These are phyloP conservation scores for Macroglossus sobrinus DNA, from an alignment of 2,113 vertebrate species.

Conservation along the genomic window DNA sequence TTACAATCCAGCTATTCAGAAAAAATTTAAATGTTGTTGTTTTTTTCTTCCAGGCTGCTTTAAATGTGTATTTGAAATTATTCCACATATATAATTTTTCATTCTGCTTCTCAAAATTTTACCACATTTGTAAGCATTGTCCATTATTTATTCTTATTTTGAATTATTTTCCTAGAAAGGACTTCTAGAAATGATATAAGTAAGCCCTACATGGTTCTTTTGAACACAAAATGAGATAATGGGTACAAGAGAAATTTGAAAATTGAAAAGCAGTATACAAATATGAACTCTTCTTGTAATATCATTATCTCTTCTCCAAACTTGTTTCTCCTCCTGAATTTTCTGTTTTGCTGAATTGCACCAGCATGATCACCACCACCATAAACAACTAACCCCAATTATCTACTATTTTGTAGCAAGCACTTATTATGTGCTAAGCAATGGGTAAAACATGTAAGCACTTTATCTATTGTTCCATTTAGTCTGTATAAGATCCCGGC, in stretches of 20 bases:
- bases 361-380: neutral
- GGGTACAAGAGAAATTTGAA: neutral
- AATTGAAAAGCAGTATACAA: neutral
- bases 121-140: neutral
- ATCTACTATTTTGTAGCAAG: neutral
- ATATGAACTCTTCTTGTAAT: neutral
- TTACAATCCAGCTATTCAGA: neutral
- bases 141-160: conserved; percentile 13
- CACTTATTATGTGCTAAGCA: neutral
- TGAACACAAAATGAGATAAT: conserved; percentile 28
- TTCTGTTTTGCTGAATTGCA: neutral
- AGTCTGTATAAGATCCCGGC: neutral
- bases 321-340: neutral
- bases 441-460: neutral
- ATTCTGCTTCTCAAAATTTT: neutral
- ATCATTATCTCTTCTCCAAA: neutral
- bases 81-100: neutral
- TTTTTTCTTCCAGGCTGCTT: conserved; percentile 13
- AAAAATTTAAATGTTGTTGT: conserved; percentile 1
- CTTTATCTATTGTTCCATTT: neutral
- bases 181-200: conserved; percentile 28
- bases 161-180: neutral
- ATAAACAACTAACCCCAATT: neutral
- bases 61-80: conserved; percentile 16
- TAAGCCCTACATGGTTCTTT: neutral